Evolutionary conservation across 2,797 vertebrate species (phyloP), one percentile per base, ranked within the genome.

Genomic region (Leptatherina wallacei): DNA sequence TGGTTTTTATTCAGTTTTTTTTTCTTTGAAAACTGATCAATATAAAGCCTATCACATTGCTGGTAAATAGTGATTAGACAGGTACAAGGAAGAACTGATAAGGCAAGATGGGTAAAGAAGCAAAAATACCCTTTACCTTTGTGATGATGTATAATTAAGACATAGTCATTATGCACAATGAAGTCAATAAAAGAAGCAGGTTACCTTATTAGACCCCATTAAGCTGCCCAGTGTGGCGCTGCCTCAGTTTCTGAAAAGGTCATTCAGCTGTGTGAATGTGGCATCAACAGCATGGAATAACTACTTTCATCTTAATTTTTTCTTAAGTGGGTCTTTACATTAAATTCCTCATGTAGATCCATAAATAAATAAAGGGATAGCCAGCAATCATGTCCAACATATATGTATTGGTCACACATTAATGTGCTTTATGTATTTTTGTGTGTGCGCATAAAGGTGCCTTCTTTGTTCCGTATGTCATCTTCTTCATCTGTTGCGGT

Each of bases 401-500:
- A 3, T 65, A n/a, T 32, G 29, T 44, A 8, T 51, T 22, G 27
- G 33, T 67, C 12, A 20, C 30, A 18, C 44, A 14, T 36, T 73
- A 0, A 55, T 69, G 11, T 47, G 40, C 9, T 67, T 0, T 58
- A 20, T 73, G 30, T 63, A 0, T 68, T 76, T 80, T 44, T 56
- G 42, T 65, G 35, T 81, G 32, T 82, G 47, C 77, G n/a, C 36
- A 3, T 71, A 11, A 80, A 99, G 98, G 98, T 91, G 98, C 98
- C 4, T 99, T 99, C 91, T 97, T 99, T 80, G 97, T 99, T 72
- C 98, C 98, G 0, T 99, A 99, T 6, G 97, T 99, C 90, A 96
- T 99, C 67, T 99, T 99, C 93, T 99, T 99, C 33, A 87, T 99
- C 66, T 99, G 97, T 93, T 99, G 98, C 77, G 98, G 98, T 32